Conservation (phyloP, 2,797 vertebrate genomes). For the Paedocypris micromegethes region DNA sequence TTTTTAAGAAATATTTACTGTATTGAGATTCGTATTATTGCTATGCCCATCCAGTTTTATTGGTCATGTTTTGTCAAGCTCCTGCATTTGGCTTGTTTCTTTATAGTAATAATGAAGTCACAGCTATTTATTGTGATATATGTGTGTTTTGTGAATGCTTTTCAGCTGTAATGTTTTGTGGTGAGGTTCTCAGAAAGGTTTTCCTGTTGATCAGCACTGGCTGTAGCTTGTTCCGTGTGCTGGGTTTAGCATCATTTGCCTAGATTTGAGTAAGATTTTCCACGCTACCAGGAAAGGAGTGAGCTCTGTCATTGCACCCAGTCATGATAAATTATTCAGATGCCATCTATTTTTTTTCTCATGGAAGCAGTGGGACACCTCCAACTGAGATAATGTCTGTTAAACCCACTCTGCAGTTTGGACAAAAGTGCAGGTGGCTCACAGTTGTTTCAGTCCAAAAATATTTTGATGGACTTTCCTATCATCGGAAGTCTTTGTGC, state of each 20-base stretch:
- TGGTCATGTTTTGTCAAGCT: too few species aligned
- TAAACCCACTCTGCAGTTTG: too few species aligned
- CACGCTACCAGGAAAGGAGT: constrained; percentile 41
- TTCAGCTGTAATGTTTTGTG: constrained; percentile 2
- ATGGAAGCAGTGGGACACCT: constrained; percentile 26
- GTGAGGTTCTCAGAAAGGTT: neutral
- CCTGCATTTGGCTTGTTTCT: too few species aligned
- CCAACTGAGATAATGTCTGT: constrained; percentile 18
- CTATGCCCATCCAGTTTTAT: too few species aligned
- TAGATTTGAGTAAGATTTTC: constrained; percentile 55
- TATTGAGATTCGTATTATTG: too few species aligned
- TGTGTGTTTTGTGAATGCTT: neutral
- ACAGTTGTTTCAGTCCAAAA: constrained; percentile 27
- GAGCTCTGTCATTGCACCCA: constrained; percentile 39
- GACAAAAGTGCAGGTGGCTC: constrained; percentile 1
- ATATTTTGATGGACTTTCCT: constrained; percentile 37
- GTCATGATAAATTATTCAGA: constrained; percentile 48
- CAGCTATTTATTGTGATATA: too few species aligned
- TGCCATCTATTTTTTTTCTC: constrained; percentile 46
- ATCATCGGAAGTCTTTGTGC: constrained; percentile 39
- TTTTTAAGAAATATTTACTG: too few species aligned
- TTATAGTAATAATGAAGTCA: too few species aligned
- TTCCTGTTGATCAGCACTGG: constrained; percentile 3
- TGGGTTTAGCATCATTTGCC: constrained; percentile 43
- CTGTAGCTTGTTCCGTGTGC: constrained; percentile 8